Evolutionary conservation across 23 tunicate species (phyloP).

Genomic region (Clavelina lepadiformis): DNA sequence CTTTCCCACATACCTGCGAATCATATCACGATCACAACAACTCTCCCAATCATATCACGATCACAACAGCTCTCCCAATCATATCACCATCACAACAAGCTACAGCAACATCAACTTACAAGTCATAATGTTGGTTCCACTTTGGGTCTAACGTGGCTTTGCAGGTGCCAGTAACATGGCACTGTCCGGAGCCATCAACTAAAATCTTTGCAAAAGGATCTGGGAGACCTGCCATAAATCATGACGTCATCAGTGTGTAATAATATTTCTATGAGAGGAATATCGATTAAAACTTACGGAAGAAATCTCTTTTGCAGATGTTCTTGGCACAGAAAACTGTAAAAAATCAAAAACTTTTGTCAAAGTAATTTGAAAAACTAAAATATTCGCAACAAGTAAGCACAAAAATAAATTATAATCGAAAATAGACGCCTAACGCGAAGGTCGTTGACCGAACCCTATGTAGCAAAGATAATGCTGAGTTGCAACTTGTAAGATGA

Average conservation of each 20-base stretch:
- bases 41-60: background rate
- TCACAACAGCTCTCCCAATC: background rate
- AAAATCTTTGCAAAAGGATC: constrained; percentile 87
- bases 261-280: background rate
- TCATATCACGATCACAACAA: background rate
- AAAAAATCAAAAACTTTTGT: constrained; percentile 49
- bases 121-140: constrained; percentile 91
- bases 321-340: constrained; percentile 95
- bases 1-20: constrained; percentile 76
- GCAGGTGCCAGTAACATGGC: constrained; percentile 70
- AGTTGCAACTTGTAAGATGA: too few species aligned
- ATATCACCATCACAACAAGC: background rate
- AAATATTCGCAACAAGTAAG: too few species aligned
- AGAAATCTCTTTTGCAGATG: constrained; percentile 90
- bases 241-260: background rate
- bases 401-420: too few species aligned
- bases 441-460: too few species aligned
- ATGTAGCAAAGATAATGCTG: too few species aligned
- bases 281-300: constrained; percentile 53
- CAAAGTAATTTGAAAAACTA: too few species aligned
- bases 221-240: constrained; percentile 64
- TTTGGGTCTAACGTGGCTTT: constrained; percentile 87
- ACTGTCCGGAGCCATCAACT: constrained; percentile 87
- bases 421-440: too few species aligned
- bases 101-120: constrained; percentile 52